phyloP scores from a whole-genome alignment of 2,888 invertebrate species.

The Brachypalpus laphriformis region DNA sequence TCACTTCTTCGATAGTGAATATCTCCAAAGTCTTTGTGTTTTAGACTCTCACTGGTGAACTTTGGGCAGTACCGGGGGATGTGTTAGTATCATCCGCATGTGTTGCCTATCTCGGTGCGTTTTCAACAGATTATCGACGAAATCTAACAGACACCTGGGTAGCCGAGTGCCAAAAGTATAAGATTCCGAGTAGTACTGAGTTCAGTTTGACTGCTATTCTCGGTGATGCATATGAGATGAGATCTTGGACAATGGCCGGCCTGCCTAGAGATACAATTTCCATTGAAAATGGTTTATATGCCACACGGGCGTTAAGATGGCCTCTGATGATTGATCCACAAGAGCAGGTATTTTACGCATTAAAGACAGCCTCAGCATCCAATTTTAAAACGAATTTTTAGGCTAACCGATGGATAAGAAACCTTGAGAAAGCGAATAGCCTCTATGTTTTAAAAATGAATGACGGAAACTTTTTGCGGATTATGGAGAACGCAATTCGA shows the following conservation, averaged over 20 bases:
- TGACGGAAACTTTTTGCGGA: constrained; percentile 89
- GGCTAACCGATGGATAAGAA: constrained; percentile 96
- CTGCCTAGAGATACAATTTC: constrained; percentile 94
- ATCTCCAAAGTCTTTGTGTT: background rate
- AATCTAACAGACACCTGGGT: constrained; percentile 89
- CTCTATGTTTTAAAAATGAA: constrained; percentile 91
- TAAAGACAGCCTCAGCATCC: background rate
- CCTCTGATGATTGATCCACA: constrained; percentile 98
- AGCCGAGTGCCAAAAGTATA: constrained; percentile 85
- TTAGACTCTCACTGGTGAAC: constrained; percentile 84
- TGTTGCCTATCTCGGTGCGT: constrained; percentile 96
- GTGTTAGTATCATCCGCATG: constrained; percentile 93
- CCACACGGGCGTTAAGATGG: constrained; percentile 92
- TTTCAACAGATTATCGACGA: constrained; percentile 89
- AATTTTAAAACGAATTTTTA: constrained; percentile 78
- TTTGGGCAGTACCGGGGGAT: constrained; percentile 92
- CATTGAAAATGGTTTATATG: constrained; percentile 95
- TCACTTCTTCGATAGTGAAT: background rate
- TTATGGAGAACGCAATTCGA: constrained; percentile 90
- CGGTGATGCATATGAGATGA: constrained; percentile 93
- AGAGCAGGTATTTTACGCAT: constrained; percentile 87
- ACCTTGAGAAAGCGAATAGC: constrained; percentile 91
- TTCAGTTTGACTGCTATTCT: constrained; percentile 88
- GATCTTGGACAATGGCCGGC: constrained; percentile 94
- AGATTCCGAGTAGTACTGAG: constrained; percentile 88